These are phyloP conservation scores for Pyrrhura leucotis DNA, from an alignment of 2,797 vertebrate genomes.

Conservation along the genomic window DNA sequence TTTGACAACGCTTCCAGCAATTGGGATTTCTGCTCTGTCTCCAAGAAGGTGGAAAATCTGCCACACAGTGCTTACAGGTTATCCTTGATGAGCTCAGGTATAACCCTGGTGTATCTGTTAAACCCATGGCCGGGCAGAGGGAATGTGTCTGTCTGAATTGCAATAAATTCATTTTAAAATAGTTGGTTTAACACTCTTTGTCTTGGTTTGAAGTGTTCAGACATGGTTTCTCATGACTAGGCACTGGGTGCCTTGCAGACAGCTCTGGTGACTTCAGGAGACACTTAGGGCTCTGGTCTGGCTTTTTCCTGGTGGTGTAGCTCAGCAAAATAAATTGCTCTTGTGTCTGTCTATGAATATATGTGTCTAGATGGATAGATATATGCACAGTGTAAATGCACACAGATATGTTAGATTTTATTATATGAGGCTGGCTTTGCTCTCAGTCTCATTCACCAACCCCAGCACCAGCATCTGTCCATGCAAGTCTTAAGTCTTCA, in stretches of 20 bases:
- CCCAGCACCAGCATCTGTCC: neutral
- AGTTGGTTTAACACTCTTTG: neutral
- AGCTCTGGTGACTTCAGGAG: neutral
- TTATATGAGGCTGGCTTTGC: fast-evolving
- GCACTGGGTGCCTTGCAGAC: neutral
- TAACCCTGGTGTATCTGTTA: conserved; percentile 49
- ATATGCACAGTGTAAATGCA: neutral
- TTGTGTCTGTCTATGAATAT: neutral
- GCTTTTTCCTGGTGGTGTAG: neutral
- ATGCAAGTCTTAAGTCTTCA: fast-evolving
- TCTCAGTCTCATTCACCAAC: neutral
- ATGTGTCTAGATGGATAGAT: neutral
- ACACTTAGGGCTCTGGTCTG: neutral
- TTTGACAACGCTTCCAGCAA: conserved; percentile 28
- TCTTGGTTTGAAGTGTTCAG: conserved; percentile 9
- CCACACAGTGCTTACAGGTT: conserved; percentile 48
- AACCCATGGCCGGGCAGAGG: neutral
- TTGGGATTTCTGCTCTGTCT: conserved; percentile 42
- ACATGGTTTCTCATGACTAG: neutral
- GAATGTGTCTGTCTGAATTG: conserved; percentile 20
- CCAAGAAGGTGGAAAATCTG: conserved; percentile 32
- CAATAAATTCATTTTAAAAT: conserved; percentile 10
- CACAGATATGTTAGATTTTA: neutral
- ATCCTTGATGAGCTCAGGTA: conserved; percentile 36
- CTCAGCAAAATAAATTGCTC: neutral